Percentiles rank a stretch among this genome's conserved stretches.
Conservation (phyloP, 2,113 vertebrate species). For the Gobius niger region DNA sequence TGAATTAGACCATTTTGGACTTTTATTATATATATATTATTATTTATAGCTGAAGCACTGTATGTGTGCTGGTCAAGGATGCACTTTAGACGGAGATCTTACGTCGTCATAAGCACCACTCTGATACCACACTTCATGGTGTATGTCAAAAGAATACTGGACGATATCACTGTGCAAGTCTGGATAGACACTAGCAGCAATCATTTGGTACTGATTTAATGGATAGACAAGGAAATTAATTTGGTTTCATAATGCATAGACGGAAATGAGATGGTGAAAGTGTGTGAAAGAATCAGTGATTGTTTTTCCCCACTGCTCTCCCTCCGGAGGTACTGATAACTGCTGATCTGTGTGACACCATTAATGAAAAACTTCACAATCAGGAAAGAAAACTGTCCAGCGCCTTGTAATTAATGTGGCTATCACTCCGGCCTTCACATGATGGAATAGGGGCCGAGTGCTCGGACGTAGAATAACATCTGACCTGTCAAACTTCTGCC, state of each 20-base stretch:
- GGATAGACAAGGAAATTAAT: conserved; percentile 81
- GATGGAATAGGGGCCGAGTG: conserved; percentile 40
- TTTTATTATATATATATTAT: conserved; percentile 7
- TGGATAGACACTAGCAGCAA: conserved; percentile 74
- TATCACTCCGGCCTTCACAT: conserved; percentile 64
- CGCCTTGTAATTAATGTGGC: conserved; percentile 73
- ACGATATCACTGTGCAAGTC: conserved; percentile 69
- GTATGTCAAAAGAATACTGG: conserved; percentile 37
- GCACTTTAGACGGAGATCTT: conserved; percentile 55
- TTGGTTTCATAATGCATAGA: conserved; percentile 77
- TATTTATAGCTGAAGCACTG: too few relatives aligned
- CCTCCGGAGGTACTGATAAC: conserved; percentile 75
- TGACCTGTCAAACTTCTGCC: conserved; percentile 52
- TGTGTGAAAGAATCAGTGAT: conserved; percentile 76
- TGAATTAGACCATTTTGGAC: conserved; percentile 38
- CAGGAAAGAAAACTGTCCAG: conserved; percentile 40
- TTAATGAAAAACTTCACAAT: conserved; percentile 77
- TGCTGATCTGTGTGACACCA: conserved; percentile 75
- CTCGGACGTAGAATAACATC: conserved; percentile 26
- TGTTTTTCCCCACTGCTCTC: conserved; percentile 62
- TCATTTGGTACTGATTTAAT: conserved; percentile 80
- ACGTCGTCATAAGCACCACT: conserved; percentile 35
- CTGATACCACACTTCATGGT: conserved; percentile 46
- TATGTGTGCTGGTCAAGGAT: conserved; percentile 23
- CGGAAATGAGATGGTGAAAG: conserved; percentile 80